Percentiles rank a stretch among this genome's conserved stretches.
phyloP scores from a whole-genome alignment of 2,888 invertebrate species.

The Trachelus troglodyta region DNA sequence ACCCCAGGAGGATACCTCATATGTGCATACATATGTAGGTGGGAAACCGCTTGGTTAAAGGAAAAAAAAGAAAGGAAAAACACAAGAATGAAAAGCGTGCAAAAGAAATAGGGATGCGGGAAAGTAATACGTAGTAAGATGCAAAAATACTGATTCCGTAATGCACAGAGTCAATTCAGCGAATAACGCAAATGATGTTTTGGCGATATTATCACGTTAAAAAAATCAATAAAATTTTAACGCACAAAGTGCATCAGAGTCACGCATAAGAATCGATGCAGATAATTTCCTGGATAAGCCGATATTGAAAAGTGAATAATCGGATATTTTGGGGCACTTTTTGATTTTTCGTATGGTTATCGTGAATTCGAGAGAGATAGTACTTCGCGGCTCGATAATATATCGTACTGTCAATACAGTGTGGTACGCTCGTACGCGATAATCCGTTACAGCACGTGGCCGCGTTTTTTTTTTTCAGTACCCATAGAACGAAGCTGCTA shows the following conservation, averaged over 20 bases:
- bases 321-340: not conserved
- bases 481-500: not conserved
- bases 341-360: not conserved
- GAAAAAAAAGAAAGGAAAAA: not conserved
- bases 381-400: not conserved
- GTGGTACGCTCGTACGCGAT: not conserved
- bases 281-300: not conserved
- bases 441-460: not conserved
- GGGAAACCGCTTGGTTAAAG: not conserved
- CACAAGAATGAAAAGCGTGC: not conserved
- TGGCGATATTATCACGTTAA: not conserved
- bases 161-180: not conserved
- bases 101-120: not conserved
- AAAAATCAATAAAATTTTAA: not conserved
- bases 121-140: not conserved
- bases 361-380: not conserved
- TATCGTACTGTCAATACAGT: too few species aligned
- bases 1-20: not conserved
- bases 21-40: not conserved
- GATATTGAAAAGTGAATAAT: not conserved
- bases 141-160: not conserved
- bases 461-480: not conserved
- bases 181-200: not conserved
- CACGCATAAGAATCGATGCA: not conserved
- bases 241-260: not conserved